Evolutionary conservation across 2,888 invertebrate species (phyloP), one percentile per base, ranked within the genome.

Genomic region (Exocentrus adspersus): DNA sequence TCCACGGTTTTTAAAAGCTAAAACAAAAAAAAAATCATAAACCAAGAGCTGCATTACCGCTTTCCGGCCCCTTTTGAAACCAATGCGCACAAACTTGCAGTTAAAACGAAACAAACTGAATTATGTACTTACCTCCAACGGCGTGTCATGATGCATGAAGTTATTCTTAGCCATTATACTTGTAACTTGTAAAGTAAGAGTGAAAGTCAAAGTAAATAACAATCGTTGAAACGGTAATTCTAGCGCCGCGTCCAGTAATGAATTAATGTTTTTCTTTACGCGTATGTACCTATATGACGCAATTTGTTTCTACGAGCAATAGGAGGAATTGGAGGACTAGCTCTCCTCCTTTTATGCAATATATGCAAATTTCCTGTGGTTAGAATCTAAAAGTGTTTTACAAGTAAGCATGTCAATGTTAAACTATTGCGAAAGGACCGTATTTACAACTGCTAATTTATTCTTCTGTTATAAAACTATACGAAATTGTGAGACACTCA

Each of bases 181-280:
- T 57, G 57, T 57, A 57, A n/a, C n/a, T n/a, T n/a, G n/a, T 46
- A 57, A 37, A 53, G 45, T 56, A 45, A 57, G 57, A 57, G 57
- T 57, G 57, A 57, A 57, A 57, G 57, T 57, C 28, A 32, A 46
- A 57, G 30, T 32, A 32, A 30, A 56, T 28, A 2, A 57, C 32
- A 57, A 46, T 57, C 19, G 32, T 46, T 30, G 19, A 30, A 56
- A 45, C 28, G 30, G 17, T 56, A 56, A 43, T 30, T 28, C 56
- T 54, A 43, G 28, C 46, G 46, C 45, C 19, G 32, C 19, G 16
- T 9, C 45, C 46, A 42, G 30, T 56, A 32, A 57, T 57, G 57
- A 32, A 46, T 57, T 57, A 45, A 57, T 57, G 57, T 46, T n/a
- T 32, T 57, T 46, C 46, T 46, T n/a, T n/a, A n/a, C n/a, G n/a